A percentile compares a stretch with the other conserved stretches of the same genome.
These are phyloP conservation scores for Phrixothrix hirtus DNA, from an alignment of 2,888 invertebrate species.

Conservation along the genomic window DNA sequence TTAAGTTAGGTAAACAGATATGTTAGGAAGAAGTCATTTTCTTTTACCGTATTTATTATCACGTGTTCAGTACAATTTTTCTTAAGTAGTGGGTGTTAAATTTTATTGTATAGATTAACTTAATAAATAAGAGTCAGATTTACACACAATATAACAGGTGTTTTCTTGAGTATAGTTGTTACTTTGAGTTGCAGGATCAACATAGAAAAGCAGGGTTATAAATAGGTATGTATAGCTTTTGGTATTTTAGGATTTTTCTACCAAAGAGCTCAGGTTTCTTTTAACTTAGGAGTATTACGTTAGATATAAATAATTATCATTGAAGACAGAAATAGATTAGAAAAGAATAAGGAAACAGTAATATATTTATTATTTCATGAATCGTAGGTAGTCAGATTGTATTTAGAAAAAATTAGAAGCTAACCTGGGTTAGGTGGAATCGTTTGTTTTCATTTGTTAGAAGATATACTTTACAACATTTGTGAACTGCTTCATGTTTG, in stretches of 20 bases:
- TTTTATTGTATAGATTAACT: slow-evolving; percentile 25
- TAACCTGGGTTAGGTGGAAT: slow-evolving; percentile 51
- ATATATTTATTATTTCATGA: slow-evolving; percentile 2
- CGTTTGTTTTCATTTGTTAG: slow-evolving; percentile 1
- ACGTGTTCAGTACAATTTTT: slow-evolving; percentile 18
- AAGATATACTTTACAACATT: slow-evolving; percentile 7
- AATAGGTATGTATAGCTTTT: slow-evolving; percentile 47
- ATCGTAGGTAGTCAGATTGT: slow-evolving; percentile 15
- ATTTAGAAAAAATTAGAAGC: slow-evolving; percentile 33
- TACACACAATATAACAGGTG: slow-evolving; percentile 28
- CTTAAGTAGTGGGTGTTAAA: slow-evolving; percentile 25
- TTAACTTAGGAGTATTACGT: slow-evolving; percentile 21
- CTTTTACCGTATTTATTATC: slow-evolving; percentile 12
- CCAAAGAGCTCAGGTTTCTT: slow-evolving; percentile 51
- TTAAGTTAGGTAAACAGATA: slow-evolving; percentile 12
- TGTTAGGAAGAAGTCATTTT: slow-evolving; percentile 14
- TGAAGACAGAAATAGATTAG: too few species aligned
- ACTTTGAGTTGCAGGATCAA: slow-evolving; percentile 28
- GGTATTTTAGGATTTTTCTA: slow-evolving; percentile 35
- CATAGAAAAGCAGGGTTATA: slow-evolving; percentile 35
- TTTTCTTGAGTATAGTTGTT: slow-evolving; percentile 31
- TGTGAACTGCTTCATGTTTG: too few species aligned
- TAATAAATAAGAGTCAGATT: slow-evolving; percentile 31
- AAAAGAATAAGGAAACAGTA: slow-evolving; percentile 3
- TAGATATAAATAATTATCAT: too few species aligned